Percentiles rank a stretch among this genome's conserved stretches.
Conservation (phyloP, 2,888 invertebrate species). For the Himalopsyche tibetana region DNA sequence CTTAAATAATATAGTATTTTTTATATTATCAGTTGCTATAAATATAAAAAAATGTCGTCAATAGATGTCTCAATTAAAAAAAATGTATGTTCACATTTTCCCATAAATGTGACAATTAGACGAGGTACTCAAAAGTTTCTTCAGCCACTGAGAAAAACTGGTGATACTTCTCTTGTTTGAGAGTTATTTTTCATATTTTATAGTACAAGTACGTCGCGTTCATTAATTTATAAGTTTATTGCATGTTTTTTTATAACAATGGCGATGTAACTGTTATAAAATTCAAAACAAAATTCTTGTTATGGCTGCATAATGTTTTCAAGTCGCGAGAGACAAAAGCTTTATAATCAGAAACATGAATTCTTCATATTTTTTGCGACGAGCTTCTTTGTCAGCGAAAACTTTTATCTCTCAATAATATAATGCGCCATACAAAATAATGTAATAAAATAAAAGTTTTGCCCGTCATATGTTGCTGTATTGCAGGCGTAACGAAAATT, state of each 20-base stretch:
- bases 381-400: slow-evolving; percentile 34
- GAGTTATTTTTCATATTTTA: too few species aligned
- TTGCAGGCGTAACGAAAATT: too few species aligned
- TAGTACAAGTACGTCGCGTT: too few species aligned
- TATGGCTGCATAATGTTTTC: not conserved
- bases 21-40: too few species aligned
- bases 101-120: too few species aligned
- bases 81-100: too few species aligned
- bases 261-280: not conserved
- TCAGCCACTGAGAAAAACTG: too few species aligned
- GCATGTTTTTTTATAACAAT: slow-evolving; percentile 2
- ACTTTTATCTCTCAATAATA: slow-evolving; percentile 40
- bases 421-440: slow-evolving; percentile 22
- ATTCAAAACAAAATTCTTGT: slow-evolving; percentile 15
- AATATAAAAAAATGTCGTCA: too few species aligned
- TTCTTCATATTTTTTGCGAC: slow-evolving; percentile 25
- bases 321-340: slow-evolving; percentile 35
- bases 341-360: slow-evolving; percentile 26
- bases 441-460: not conserved
- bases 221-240: not conserved
- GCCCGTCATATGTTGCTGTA: not conserved
- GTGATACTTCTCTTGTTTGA: too few species aligned
- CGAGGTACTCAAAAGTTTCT: too few species aligned
- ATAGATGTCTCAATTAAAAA: too few species aligned
- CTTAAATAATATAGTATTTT: too few species aligned